Conservation (phyloP, 1,140 invertebrate genomes). For the Leptestheria dahalacensis region DNA sequence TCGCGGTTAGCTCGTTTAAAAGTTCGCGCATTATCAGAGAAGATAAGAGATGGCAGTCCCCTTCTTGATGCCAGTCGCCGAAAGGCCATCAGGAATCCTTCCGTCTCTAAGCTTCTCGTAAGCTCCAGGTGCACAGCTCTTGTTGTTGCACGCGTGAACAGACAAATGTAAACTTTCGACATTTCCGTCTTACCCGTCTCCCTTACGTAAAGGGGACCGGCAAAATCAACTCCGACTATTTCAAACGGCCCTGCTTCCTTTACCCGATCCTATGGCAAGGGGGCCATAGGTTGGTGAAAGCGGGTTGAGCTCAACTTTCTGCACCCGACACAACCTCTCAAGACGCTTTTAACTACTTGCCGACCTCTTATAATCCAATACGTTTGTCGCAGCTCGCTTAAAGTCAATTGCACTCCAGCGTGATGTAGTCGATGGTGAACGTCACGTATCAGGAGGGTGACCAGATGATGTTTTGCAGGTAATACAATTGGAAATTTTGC, state of each 20-base stretch:
- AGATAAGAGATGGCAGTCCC: no score
- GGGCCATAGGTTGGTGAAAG: background rate
- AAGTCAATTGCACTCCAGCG: background rate
- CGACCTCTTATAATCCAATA: constrained; percentile 14
- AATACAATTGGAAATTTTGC: background rate
- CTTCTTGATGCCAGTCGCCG: background rate
- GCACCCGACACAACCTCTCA: constrained; percentile 7
- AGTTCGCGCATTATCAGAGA: background rate
- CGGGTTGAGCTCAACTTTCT: background rate
- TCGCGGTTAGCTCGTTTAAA: no score
- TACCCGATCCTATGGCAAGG: background rate
- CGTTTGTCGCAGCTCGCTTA: constrained; percentile 6
- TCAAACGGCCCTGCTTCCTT: no score
- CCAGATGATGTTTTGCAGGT: background rate
- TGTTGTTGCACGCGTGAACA: background rate
- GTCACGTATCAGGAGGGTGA: background rate
- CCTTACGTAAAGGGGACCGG: background rate
- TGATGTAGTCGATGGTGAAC: background rate
- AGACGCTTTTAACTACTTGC: constrained; percentile 4
- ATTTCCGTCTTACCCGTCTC: background rate
- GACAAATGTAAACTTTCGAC: background rate
- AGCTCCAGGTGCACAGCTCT: background rate
- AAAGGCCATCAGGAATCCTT: background rate
- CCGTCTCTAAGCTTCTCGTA: background rate
- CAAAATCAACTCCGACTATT: background rate